Conservation (phyloP, 2,888 invertebrate species). For the Spodoptera littoralis region DNA sequence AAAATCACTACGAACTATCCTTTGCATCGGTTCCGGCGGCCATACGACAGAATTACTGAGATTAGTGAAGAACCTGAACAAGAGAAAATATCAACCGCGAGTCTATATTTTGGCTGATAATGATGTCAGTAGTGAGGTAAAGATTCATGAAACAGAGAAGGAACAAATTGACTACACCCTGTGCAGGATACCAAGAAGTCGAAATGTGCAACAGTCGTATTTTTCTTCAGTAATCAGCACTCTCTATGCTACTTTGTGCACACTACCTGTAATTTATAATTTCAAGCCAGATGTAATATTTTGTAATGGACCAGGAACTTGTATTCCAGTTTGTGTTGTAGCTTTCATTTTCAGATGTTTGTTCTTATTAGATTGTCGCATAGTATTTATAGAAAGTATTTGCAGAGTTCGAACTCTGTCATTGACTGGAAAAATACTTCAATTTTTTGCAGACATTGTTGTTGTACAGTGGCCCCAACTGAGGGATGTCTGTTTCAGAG, state of each 20-base stretch:
- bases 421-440: slow-evolving; percentile 95
- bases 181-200: slow-evolving; percentile 93
- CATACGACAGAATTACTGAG: slow-evolving; percentile 98
- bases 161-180: slow-evolving; percentile 80
- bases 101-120: slow-evolving; percentile 93
- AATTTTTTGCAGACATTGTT: slow-evolving; percentile 94
- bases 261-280: slow-evolving; percentile 91
- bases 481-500: slow-evolving; percentile 90
- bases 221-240: slow-evolving; percentile 94
- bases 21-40: slow-evolving; percentile 94
- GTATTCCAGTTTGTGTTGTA: slow-evolving; percentile 96
- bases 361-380: slow-evolving; percentile 91
- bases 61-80: slow-evolving; percentile 90
- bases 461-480: slow-evolving; percentile 98
- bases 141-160: slow-evolving; percentile 89
- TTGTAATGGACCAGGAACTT: slow-evolving; percentile 99
- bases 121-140: slow-evolving; percentile 93
- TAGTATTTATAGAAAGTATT: slow-evolving; percentile 98
- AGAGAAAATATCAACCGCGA: slow-evolving; percentile 91
- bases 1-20: slow-evolving; percentile 82
- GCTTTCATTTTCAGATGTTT: slow-evolving; percentile 92
- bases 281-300: slow-evolving; percentile 94
- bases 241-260: slow-evolving; percentile 90
- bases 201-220: slow-evolving; percentile 96
- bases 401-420: slow-evolving; percentile 97